phyloP scores from a whole-genome alignment of 2,113 vertebrate species.

The Callopanchax toddi region DNA sequence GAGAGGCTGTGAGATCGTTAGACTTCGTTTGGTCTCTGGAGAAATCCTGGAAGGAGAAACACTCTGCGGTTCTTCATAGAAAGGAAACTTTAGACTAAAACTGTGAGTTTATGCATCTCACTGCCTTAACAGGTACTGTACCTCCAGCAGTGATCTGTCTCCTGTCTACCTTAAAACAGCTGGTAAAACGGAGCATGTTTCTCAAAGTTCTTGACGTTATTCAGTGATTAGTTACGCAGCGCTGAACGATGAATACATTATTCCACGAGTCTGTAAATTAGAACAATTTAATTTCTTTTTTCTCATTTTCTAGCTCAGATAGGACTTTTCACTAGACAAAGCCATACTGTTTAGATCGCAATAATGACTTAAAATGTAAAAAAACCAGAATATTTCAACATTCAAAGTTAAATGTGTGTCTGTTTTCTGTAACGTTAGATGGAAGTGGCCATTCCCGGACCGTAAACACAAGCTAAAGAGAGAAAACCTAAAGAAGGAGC shows the following conservation, averaged over 20 bases:
- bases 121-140: constrained; percentile 22
- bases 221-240: constrained; percentile 38
- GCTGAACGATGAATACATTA: constrained; percentile 30
- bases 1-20: constrained; percentile 54
- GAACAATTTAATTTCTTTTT: constrained; percentile 35
- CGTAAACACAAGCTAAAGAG: constrained; percentile 52
- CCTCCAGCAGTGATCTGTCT: constrained; percentile 42
- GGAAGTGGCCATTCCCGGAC: constrained; percentile 48
- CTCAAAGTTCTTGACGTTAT: constrained; percentile 28
- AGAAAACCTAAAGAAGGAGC: constrained; percentile 47
- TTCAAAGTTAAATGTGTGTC: constrained; percentile 58
- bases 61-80: neutral
- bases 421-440: constrained; percentile 59
- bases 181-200: constrained; percentile 54
- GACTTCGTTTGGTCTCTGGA: neutral
- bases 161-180: constrained; percentile 33
- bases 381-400: constrained; percentile 51
- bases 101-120: constrained; percentile 21
- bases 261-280: constrained; percentile 42
- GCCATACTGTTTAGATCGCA: constrained; percentile 84
- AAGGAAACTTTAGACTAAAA: constrained; percentile 6
- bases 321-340: constrained; percentile 81
- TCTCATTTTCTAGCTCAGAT: constrained; percentile 74
- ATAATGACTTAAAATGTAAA: constrained; percentile 72
- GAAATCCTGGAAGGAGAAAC: constrained; percentile 2